phyloP scores from a whole-genome alignment of 1,140 invertebrate genomes.

The Halictus rubicundus region DNA sequence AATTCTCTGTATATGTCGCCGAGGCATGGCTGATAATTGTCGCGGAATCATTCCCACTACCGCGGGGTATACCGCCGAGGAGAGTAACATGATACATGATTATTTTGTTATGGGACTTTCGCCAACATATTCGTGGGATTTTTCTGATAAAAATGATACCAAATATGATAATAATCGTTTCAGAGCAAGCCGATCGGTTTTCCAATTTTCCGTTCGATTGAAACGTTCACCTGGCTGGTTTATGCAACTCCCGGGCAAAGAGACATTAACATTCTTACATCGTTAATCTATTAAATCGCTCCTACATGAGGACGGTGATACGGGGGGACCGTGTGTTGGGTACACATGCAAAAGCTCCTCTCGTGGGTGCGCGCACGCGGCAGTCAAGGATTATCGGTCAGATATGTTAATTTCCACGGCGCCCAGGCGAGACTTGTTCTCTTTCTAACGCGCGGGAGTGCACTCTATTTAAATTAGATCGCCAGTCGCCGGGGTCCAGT shows the following conservation, averaged over 20 bases:
- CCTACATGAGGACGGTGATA: neutral
- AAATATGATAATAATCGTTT: too few relatives aligned
- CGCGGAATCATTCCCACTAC: too few relatives aligned
- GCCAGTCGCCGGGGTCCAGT: slow-evolving; percentile 12
- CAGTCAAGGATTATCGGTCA: slow-evolving; percentile 71
- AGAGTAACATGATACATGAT: too few relatives aligned
- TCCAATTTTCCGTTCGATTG: neutral
- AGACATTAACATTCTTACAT: neutral
- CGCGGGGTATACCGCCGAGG: too few relatives aligned
- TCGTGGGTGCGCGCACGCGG: slow-evolving; percentile 51
- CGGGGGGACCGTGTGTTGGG: neutral
- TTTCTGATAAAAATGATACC: too few relatives aligned
- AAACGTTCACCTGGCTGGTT: neutral
- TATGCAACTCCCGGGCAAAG: neutral
- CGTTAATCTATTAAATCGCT: neutral
- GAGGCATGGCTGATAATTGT: too few relatives aligned
- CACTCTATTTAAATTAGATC: slow-evolving; percentile 76
- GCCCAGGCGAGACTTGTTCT: slow-evolving; percentile 29
- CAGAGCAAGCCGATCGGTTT: too few relatives aligned
- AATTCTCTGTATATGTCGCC: too few relatives aligned
- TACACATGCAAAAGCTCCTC: neutral
- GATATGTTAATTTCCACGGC: slow-evolving; percentile 77
- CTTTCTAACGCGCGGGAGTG: slow-evolving; percentile 29
- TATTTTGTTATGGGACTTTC: too few relatives aligned
- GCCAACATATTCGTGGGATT: too few relatives aligned